Evolutionary conservation across 2,888 invertebrate genomes (phyloP), one percentile per base, ranked within the genome.

Genomic region (Ichneumon xanthorius): DNA sequence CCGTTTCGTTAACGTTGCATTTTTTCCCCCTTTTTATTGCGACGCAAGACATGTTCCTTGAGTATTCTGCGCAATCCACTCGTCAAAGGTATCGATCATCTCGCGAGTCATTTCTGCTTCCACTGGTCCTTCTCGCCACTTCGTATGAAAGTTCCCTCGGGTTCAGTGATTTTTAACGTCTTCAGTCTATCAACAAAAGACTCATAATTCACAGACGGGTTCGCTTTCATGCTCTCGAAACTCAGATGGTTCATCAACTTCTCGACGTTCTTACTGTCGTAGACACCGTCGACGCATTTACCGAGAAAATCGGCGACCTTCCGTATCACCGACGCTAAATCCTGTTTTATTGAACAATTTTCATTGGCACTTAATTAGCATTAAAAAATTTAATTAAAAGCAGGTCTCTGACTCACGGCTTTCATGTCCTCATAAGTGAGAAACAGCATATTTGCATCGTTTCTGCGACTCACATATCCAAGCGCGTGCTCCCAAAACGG

Each of bases 201-300:
- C 88, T 95, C 95, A 86, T 94, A 94, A 91, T 96, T 96, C 14
- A 96, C 95, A 30, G 95, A 94, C 5, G 94, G 94, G 92, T 96
- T 96, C 2, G 94, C 91, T 88, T 95, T 95, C 96, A 96, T 96
- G 71, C 91, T 94, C n/a, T 92, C 91, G 89, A 96, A 96, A 78
- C 94, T 94, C 85, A 95, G 94, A 90, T 95, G 95, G 1, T 94
- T 87, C 48, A 91, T 89, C n/a, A 96, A 92, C 0, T 85, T 81
- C 1, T 91, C 88, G 37, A 94, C 89, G 68, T 94, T 91, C 1
- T 94, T 92, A 1, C 92, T 55, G 48, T 50, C 19, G 26, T 61
- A 48, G 4, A 40, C 16, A 7, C 50, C 80, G 48, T 80, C 91
- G 14, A 19, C 16, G 82, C 83, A 77, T 75, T 92, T 93, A 4